Evolutionary conservation across 1,140 invertebrate species (phyloP).

Genomic region (Drosophila takahashii): DNA sequence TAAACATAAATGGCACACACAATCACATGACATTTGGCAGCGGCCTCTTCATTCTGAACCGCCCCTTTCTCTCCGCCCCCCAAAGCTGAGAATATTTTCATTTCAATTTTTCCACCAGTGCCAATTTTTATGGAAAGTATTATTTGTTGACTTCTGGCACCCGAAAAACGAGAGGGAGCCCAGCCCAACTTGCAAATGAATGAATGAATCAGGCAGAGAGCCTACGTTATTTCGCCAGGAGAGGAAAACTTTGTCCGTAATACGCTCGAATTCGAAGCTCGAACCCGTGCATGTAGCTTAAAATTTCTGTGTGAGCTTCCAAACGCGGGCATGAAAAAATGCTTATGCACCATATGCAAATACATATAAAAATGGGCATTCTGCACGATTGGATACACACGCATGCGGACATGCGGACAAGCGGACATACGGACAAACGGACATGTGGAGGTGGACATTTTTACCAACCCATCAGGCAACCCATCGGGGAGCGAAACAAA

Average conservation of each 20-base stretch:
- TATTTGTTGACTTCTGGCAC: conserved; percentile 81
- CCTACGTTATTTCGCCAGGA: conserved; percentile 32
- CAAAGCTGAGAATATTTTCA: conserved; percentile 66
- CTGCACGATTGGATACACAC: conserved; percentile 70
- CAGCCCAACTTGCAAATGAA: conserved; percentile 42
- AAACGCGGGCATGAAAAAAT: conserved; percentile 64
- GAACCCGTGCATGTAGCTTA: conserved; percentile 22
- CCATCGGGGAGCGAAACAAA: conserved; percentile 61
- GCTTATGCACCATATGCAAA: conserved; percentile 78
- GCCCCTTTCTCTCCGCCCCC: not conserved
- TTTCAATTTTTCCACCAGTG: conserved; percentile 63
- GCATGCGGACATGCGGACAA: conserved; percentile 16
- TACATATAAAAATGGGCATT: conserved; percentile 75
- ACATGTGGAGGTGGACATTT: no score
- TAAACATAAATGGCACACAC: conserved; percentile 6
- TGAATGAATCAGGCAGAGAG: conserved; percentile 22
- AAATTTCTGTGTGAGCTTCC: conserved; percentile 19
- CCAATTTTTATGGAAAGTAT: conserved; percentile 79
- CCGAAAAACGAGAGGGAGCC: conserved; percentile 23
- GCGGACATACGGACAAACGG: no score
- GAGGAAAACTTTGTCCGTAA: conserved; percentile 55
- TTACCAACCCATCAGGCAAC: not conserved
- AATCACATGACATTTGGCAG: conserved; percentile 19
- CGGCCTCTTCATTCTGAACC: not conserved
- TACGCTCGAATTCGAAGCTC: conserved; percentile 19